These are phyloP conservation scores for Bolinopsis microptera DNA, from an alignment of 37 sponge, comb jelly and placozoan genomes.

Conservation along the genomic window DNA sequence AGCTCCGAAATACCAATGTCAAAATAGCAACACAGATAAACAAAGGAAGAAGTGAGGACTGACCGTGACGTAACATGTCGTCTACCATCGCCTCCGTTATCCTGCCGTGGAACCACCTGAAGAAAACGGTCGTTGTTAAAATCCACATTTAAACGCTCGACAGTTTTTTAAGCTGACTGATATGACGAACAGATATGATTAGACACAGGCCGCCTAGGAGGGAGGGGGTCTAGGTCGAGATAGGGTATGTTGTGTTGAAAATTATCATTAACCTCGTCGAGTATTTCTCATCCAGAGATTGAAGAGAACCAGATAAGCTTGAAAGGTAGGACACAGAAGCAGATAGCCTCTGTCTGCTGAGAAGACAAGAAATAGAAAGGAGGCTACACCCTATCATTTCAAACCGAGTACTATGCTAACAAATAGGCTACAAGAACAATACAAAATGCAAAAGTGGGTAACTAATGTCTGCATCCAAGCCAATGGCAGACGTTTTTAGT, in stretches of 20 bases:
- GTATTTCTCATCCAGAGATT: background rate
- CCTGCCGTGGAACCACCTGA: constrained; percentile 17
- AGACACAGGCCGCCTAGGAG: too few relatives aligned
- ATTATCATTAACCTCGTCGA: background rate
- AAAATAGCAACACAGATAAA: too few relatives aligned
- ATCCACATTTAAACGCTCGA: too few relatives aligned
- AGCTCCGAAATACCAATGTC: too few relatives aligned
- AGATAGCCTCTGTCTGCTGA: background rate
- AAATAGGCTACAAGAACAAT: background rate
- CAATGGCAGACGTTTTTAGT: background rate
- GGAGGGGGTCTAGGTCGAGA: too few relatives aligned
- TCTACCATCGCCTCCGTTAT: background rate
- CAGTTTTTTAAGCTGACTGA: too few relatives aligned
- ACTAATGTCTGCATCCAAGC: background rate
- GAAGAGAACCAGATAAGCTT: background rate
- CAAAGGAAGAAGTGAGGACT: too few relatives aligned
- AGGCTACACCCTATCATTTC: background rate
- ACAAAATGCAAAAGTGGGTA: background rate
- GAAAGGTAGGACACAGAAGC: background rate
- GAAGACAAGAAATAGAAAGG: background rate
- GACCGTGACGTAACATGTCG: constrained; percentile 14
- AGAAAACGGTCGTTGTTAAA: background rate
- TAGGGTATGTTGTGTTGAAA: too few relatives aligned
- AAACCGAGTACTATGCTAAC: background rate
- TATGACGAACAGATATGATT: too few relatives aligned